phyloP scores from a whole-genome alignment of 2,797 vertebrate species.

The Coluber constrictor region DNA sequence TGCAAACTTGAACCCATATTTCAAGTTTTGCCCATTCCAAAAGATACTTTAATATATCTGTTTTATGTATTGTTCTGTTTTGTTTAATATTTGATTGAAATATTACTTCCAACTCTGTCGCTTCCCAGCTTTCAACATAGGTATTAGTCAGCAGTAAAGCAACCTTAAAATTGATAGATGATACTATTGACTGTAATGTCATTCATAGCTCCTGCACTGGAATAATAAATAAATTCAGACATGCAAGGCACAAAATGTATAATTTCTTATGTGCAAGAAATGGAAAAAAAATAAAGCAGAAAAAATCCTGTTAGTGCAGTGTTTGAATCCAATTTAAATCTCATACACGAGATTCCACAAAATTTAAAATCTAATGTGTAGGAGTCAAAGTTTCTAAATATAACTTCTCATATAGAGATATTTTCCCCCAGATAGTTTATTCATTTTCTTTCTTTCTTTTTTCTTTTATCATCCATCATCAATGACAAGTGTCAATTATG shows the following conservation, averaged over 20 bases:
- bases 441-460: constrained; percentile 69
- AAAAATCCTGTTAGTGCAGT: constrained; percentile 41
- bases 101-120: constrained; percentile 67
- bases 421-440: constrained; percentile 61
- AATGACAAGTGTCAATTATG: constrained; percentile 81
- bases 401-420: constrained; percentile 61
- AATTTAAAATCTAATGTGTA: constrained; percentile 57
- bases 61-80: constrained; percentile 3
- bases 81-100: constrained; percentile 67
- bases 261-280: constrained; percentile 61
- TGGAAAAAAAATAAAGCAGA: constrained; percentile 47
- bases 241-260: constrained; percentile 67
- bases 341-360: constrained; percentile 36
- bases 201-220: constrained; percentile 63
- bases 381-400: constrained; percentile 64
- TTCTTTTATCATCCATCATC: constrained; percentile 71
- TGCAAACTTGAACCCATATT: constrained; percentile 26
- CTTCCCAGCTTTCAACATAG: constrained; percentile 65
- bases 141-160: constrained; percentile 78
- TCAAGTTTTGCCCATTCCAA: constrained; percentile 37
- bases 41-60: constrained; percentile 30
- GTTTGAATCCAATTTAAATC: constrained; percentile 38
- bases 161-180: constrained; percentile 71
- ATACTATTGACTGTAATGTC: constrained; percentile 70
- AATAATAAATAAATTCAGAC: constrained; percentile 78